phyloP scores from a whole-genome alignment of 2,888 invertebrate genomes.

The Conus canariensis region DNA sequence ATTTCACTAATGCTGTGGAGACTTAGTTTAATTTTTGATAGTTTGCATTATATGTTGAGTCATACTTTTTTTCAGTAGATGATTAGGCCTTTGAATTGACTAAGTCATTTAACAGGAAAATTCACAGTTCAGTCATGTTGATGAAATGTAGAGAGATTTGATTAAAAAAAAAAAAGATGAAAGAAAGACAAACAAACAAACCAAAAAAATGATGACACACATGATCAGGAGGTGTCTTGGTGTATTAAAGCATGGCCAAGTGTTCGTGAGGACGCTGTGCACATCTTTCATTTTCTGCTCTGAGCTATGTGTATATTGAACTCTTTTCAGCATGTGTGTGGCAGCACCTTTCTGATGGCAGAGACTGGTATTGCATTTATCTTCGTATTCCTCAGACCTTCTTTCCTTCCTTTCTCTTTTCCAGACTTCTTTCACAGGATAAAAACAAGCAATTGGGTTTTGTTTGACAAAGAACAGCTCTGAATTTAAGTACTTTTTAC shows the following conservation, averaged over 20 bases:
- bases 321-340: constrained; percentile 8
- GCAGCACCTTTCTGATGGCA: neutral
- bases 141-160: too few relatives aligned
- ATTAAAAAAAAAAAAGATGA: too few relatives aligned
- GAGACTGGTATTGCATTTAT: constrained; percentile 5
- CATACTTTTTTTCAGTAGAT: too few relatives aligned
- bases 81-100: too few relatives aligned
- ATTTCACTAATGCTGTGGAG: neutral
- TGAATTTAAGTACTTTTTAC: neutral
- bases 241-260: too few relatives aligned
- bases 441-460: neutral
- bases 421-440: neutral
- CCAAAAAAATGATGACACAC: too few relatives aligned
- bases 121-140: too few relatives aligned
- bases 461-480: neutral
- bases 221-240: too few relatives aligned
- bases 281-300: neutral
- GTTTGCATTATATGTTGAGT: too few relatives aligned
- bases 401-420: neutral
- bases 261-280: too few relatives aligned
- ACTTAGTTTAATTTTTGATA: neutral
- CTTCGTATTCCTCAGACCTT: neutral
- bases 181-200: too few relatives aligned
- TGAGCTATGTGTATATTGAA: neutral
- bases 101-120: too few relatives aligned